These are phyloP conservation scores for Heliconius hermathena DNA, from an alignment of 1,140 invertebrate species.

Conservation along the genomic window DNA sequence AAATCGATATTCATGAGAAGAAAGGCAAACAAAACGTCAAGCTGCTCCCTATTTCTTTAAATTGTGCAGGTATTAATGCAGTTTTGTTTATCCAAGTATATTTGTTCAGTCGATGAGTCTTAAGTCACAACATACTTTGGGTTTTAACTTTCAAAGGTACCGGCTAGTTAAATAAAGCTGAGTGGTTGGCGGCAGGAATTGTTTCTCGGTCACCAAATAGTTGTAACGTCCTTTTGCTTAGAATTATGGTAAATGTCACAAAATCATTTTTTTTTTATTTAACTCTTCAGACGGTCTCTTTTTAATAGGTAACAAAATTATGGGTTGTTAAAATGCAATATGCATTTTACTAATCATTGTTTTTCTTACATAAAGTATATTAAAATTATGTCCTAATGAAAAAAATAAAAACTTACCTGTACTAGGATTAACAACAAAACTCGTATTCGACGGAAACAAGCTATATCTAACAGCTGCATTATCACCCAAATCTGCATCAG, in stretches of 20 bases:
- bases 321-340: too few relatives aligned
- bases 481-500: constrained; percentile 91
- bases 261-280: neutral
- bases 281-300: neutral
- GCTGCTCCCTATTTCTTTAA: constrained; percentile 74
- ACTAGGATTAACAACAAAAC: constrained; percentile 91
- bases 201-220: constrained; percentile 70
- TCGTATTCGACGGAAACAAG: constrained; percentile 90
- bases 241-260: constrained; percentile 61
- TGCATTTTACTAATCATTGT: too few relatives aligned
- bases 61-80: constrained; percentile 73
- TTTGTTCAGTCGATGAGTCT: constrained; percentile 74
- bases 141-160: constrained; percentile 80
- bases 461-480: constrained; percentile 93
- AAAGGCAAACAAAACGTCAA: constrained; percentile 58
- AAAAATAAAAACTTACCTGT: constrained; percentile 87
- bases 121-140: constrained; percentile 75
- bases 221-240: constrained; percentile 50
- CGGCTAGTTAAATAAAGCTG: constrained; percentile 67
- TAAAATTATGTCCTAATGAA: neutral
- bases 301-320: neutral
- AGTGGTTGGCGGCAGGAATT: constrained; percentile 66
- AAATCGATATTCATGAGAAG: constrained; percentile 59
- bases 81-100: constrained; percentile 63
- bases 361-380: too few relatives aligned